phyloP scores from a whole-genome alignment of 2,113 vertebrate genomes.

The Lampris megalopsis region DNA sequence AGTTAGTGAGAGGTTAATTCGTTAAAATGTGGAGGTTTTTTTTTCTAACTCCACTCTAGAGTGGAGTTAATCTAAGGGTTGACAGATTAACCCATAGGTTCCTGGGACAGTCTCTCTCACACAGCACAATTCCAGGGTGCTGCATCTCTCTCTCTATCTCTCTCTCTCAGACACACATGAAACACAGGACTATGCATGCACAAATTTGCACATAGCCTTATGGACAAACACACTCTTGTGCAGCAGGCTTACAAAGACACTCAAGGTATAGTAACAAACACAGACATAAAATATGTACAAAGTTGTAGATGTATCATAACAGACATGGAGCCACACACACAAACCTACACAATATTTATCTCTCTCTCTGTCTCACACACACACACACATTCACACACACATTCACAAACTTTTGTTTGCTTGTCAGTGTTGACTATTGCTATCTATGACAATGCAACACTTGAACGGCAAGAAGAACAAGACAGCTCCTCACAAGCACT shows the following conservation, averaged over 20 bases:
- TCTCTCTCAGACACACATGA: constrained; percentile 1
- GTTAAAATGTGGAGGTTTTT: constrained; percentile 24
- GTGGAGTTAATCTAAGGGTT: constrained; percentile 60
- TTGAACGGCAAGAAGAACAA: not conserved
- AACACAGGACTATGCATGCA: not conserved
- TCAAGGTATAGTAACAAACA: too few species aligned
- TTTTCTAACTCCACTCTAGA: not conserved
- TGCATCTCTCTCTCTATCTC: too few species aligned
- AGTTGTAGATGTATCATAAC: too few species aligned
- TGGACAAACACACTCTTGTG: not conserved
- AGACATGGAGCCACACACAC: not conserved
- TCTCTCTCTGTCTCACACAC: not conserved
- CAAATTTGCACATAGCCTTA: not conserved
- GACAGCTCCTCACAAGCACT: not conserved
- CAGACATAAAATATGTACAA: too few species aligned
- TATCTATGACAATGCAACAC: constrained; percentile 4
- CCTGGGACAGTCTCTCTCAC: constrained; percentile 15
- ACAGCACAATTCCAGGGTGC: too few species aligned
- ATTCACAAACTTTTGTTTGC: not conserved
- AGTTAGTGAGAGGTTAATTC: constrained; percentile 59
- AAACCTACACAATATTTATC: not conserved
- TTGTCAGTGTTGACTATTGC: not conserved
- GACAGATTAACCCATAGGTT: constrained; percentile 63
- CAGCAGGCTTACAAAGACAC: too few species aligned
- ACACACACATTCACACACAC: constrained; percentile 3